Evolutionary conservation across 2,888 invertebrate species (phyloP).

Genomic region (Sarcophaga carnaria): DNA sequence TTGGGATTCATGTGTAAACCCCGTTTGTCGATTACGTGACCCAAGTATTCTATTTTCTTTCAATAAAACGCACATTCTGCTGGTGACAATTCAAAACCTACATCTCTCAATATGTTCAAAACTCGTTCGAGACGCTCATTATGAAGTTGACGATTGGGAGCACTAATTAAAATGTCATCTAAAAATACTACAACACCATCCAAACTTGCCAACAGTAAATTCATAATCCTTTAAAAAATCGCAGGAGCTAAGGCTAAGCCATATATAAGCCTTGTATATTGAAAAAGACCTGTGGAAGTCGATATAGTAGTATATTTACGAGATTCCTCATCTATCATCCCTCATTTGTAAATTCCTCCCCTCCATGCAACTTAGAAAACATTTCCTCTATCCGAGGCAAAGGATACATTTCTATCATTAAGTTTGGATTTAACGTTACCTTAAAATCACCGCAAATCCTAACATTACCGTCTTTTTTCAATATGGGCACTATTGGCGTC

Average conservation of each 20-base stretch:
- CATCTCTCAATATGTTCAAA: slow-evolving; percentile 7
- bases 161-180: slow-evolving; percentile 73
- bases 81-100: slow-evolving; percentile 72
- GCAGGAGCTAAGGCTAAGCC: slow-evolving; percentile 75
- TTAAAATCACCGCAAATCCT: slow-evolving; percentile 65
- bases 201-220: slow-evolving; percentile 70
- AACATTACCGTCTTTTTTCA: too few species aligned
- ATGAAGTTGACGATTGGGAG: slow-evolving; percentile 31
- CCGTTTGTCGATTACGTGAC: slow-evolving; percentile 73
- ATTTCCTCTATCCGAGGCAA: slow-evolving; percentile 73
- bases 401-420: slow-evolving; percentile 72
- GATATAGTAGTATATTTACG: slow-evolving; percentile 73
- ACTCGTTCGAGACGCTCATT: too few species aligned
- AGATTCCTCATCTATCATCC: slow-evolving; percentile 72
- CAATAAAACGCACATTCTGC: slow-evolving; percentile 52
- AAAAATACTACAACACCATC: slow-evolving; percentile 61
- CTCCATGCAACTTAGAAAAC: slow-evolving; percentile 71
- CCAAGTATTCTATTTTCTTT: slow-evolving; percentile 72
- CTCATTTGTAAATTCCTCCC: slow-evolving; percentile 63
- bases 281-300: slow-evolving; percentile 63
- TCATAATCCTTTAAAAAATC: slow-evolving; percentile 62
- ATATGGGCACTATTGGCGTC: too few species aligned
- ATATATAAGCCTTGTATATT: too few species aligned
- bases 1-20: slow-evolving; percentile 53
- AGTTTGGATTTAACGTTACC: slow-evolving; percentile 72